These are phyloP conservation scores for Nysson spinosus DNA, from an alignment of 2,888 invertebrate species.

Conservation along the genomic window DNA sequence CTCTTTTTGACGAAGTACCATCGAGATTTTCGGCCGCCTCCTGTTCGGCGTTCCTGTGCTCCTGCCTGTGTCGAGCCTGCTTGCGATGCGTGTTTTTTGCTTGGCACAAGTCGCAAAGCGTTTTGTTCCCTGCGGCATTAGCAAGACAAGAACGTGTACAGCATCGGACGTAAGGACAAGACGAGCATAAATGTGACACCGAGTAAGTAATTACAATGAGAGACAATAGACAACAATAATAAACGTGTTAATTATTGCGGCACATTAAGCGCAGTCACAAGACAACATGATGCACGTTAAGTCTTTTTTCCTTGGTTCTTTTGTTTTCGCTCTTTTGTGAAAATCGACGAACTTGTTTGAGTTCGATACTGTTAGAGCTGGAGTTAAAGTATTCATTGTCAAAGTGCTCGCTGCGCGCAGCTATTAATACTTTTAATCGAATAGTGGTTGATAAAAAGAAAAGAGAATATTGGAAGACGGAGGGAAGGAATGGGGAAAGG, in stretches of 20 bases:
- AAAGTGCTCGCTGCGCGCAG: constrained; percentile 40
- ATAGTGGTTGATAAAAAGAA: background rate
- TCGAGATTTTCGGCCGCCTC: constrained; percentile 78
- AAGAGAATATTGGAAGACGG: background rate
- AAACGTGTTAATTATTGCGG: constrained; percentile 32
- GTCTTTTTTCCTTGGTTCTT: background rate
- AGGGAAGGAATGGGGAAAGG: background rate
- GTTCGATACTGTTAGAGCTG: constrained; percentile 34
- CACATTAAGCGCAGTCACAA: constrained; percentile 34
- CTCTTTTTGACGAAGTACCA: constrained; percentile 69
- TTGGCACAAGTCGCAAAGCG: constrained; percentile 91
- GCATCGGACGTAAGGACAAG: constrained; percentile 30
- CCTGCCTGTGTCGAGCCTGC: constrained; percentile 82
- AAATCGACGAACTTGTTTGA: constrained; percentile 2
- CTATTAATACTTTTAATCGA: constrained; percentile 26
- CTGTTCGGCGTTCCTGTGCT: constrained; percentile 73
- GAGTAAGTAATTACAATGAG: background rate
- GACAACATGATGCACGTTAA: too few relatives aligned
- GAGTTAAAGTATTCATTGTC: constrained; percentile 34
- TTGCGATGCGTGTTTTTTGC: constrained; percentile 87
- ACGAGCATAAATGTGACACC: background rate
- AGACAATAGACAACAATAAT: constrained; percentile 20
- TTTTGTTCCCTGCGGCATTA: constrained; percentile 89
- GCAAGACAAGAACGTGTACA: constrained; percentile 65
- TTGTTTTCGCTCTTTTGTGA: background rate